Percentiles rank a stretch among this genome's conserved stretches.
phyloP scores from a whole-genome alignment of 2,888 invertebrate genomes.

The Scaptomyza flava region DNA sequence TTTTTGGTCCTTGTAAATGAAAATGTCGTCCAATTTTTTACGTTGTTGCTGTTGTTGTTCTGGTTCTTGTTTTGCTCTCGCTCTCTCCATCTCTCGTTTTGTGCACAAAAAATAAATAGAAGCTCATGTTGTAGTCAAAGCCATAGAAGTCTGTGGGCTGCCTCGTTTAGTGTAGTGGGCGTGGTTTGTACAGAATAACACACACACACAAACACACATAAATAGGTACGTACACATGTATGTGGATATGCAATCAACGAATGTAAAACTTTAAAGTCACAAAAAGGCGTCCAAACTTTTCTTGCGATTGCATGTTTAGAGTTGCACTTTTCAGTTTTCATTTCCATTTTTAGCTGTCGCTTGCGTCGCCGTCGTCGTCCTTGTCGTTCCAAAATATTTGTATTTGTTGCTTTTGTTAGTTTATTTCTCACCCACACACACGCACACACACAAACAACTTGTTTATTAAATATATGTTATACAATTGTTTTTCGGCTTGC shows the following conservation, averaged over 20 bases:
- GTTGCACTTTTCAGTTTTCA: conserved; percentile 26
- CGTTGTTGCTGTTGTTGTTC: background rate
- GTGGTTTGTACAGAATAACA: conserved; percentile 13
- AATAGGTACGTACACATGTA: background rate
- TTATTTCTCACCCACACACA: conserved; percentile 30
- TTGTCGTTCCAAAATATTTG: conserved; percentile 14
- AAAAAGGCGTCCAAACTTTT: conserved; percentile 49
- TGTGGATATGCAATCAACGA: conserved; percentile 11
- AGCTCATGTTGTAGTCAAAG: conserved; percentile 19
- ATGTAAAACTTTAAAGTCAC: conserved; percentile 53
- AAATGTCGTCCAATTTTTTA: conserved; percentile 45
- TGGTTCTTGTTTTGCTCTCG: background rate
- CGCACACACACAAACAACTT: conserved; percentile 47
- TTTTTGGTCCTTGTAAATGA: conserved; percentile 54
- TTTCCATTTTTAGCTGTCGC: conserved; percentile 39
- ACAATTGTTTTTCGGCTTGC: conserved; percentile 66
- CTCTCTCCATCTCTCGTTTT: background rate
- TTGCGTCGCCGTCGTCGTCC: background rate
- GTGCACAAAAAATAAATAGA: background rate
- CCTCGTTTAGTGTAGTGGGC: conserved; percentile 4
- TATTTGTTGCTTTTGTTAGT: conserved; percentile 38
- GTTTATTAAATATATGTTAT: conserved; percentile 70
- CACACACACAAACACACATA: background rate
- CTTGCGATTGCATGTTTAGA: conserved; percentile 51
- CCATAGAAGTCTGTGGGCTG: conserved; percentile 22